Evolutionary conservation across 2,113 vertebrate genomes (phyloP).

Genomic region (Oryzias woworae): DNA sequence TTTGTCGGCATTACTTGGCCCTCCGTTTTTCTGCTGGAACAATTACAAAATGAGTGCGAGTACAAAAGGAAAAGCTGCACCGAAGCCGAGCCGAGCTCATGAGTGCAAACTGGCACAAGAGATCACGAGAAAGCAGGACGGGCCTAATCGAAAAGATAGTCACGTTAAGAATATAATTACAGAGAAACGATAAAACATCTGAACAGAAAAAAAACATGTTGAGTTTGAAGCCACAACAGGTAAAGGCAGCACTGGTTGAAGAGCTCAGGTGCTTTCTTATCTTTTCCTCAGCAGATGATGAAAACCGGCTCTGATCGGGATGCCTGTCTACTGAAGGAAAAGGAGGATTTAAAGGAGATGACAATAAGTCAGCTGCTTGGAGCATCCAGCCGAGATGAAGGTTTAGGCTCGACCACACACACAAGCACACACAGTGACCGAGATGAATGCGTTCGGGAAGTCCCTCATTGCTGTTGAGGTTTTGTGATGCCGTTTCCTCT

Average conservation of each 20-base stretch:
- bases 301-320: conserved; percentile 13
- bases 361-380: neutral
- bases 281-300: conserved; percentile 4
- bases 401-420: conserved; percentile 22
- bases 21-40: conserved; percentile 42
- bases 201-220: conserved; percentile 53
- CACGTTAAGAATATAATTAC: conserved; percentile 73
- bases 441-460: conserved; percentile 52
- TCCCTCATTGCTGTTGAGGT: conserved; percentile 56
- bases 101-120: conserved; percentile 53
- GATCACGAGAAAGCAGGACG: conserved; percentile 30
- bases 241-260: conserved; percentile 54
- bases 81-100: conserved; percentile 25
- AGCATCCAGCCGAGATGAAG: neutral
- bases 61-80: conserved; percentile 33
- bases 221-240: conserved; percentile 1
- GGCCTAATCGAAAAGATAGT: conserved; percentile 50
- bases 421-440: conserved; percentile 24
- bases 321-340: conserved; percentile 12
- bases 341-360: neutral
- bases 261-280: neutral
- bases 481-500: conserved; percentile 60
- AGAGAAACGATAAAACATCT: conserved; percentile 67
- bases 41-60: conserved; percentile 47
- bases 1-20: conserved; percentile 47